Evolutionary conservation across 2,797 vertebrate genomes (phyloP), one percentile per base, ranked within the genome.

Genomic region (Falco novaeseelandiae): DNA sequence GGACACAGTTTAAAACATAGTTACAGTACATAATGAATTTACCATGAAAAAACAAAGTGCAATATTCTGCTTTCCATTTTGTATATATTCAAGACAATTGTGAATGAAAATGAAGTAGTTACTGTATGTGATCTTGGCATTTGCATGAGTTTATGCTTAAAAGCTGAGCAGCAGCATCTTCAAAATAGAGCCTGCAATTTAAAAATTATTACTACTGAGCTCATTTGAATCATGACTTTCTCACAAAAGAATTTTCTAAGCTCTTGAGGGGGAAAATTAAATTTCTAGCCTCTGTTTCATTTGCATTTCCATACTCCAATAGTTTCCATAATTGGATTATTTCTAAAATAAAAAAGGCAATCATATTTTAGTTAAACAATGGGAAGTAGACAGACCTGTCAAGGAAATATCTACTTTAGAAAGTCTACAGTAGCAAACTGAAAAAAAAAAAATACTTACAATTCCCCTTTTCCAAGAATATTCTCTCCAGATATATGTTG

Each of bases 301-400:
- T 96, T 96, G 12, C 57, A 87, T 95, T 95, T 96, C 70, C 63
- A 62, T 95, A 87, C 55, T 85, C 40, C 40, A 79, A 77, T 21
- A 52, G 30, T 84, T 94, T 94, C 40, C 27, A 9, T 93, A 96
- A 95, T 85, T 91, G 63, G 54, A 90, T 93, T 91, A 84, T 80
- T 95, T 90, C 89, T 87, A 58, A 93, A 83, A 59, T 40, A 83
- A 92, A 78, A 87, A 85, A 72, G 17, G 32, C n/a, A 72, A 77
- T 54, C 7, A 52, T 89, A 79, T 90, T 96, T 95, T 94, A 48
- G 91, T 96, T 90, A 80, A 91, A 85, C 30, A 88, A 80, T 51
- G 12, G 21, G 9, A 82, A 87, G 6, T 20, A 44, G 57, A 87
- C 79, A 87, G 44, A 30, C 23, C 14, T 71, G 13, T 54, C 48